Conservation (phyloP, 2,888 invertebrate species). For the Argyra leucocephala region DNA sequence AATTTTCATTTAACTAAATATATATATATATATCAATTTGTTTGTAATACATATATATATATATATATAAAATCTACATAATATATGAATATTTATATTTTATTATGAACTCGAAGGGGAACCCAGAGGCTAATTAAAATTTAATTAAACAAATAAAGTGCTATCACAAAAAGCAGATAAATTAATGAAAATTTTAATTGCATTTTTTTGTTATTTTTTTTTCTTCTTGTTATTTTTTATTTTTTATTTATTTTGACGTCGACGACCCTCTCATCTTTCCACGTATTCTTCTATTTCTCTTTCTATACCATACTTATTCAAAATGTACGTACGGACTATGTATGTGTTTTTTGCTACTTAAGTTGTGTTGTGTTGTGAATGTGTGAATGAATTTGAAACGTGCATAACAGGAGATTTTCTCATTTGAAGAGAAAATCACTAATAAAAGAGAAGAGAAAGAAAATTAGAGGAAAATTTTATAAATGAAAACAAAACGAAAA, state of each 20-base stretch:
- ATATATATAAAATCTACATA: too few relatives aligned
- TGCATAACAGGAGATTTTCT: background rate
- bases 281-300: too few relatives aligned
- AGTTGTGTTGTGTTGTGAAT: too few relatives aligned
- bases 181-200: constrained; percentile 32
- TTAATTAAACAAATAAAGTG: constrained; percentile 32
- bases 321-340: too few relatives aligned
- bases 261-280: background rate
- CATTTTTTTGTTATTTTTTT: constrained; percentile 23
- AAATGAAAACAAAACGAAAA: too few relatives aligned
- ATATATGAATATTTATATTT: background rate
- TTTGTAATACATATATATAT: background rate
- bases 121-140: constrained; percentile 28
- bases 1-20: too few relatives aligned
- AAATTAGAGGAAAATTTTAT: background rate
- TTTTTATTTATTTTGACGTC: background rate
- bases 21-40: too few relatives aligned
- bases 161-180: constrained; percentile 31
- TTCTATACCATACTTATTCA: too few relatives aligned
- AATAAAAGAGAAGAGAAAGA: background rate
- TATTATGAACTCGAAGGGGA: constrained; percentile 7
- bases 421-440: background rate
- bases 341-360: too few relatives aligned
- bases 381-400: background rate
- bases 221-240: background rate